These are phyloP conservation scores for Icerya purchasi DNA, from an alignment of 2,888 invertebrate species.

Conservation along the genomic window DNA sequence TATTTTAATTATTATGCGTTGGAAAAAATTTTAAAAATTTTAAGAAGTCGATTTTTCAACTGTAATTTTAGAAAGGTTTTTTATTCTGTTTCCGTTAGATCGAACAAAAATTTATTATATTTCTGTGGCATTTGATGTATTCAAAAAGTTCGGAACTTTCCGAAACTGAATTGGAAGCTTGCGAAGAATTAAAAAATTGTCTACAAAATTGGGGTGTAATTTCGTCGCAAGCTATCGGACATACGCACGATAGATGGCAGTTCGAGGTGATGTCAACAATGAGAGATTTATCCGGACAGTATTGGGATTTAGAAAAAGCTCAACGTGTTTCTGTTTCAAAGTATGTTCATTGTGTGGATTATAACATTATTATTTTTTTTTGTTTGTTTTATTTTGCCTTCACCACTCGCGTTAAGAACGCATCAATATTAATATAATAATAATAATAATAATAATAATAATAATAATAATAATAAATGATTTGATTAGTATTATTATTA, in stretches of 20 bases:
- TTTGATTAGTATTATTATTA: too few species aligned
- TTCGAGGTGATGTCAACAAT: conserved; percentile 21
- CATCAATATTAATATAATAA: too few species aligned
- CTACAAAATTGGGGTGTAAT: conserved; percentile 26
- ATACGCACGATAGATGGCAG: conserved; percentile 24
- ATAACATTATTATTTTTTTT: too few species aligned
- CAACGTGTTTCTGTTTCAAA: conserved; percentile 10
- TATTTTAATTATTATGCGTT: too few species aligned
- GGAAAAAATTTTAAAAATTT: too few species aligned
- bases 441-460: too few species aligned
- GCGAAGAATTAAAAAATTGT: conserved; percentile 26
- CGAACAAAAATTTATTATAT: conserved; percentile 28
- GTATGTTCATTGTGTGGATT: too few species aligned
- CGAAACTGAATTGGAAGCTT: conserved; percentile 25
- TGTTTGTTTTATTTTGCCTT: neutral
- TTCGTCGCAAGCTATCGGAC: conserved; percentile 23
- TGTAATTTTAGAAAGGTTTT: too few species aligned
- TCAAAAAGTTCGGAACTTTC: conserved; percentile 23
- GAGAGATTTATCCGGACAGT: conserved; percentile 13
- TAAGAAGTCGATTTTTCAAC: too few species aligned
- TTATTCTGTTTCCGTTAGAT: too few species aligned
- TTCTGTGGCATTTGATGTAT: conserved; percentile 28
- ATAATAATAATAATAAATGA: too few species aligned
- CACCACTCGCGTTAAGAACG: neutral
- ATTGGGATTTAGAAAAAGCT: conserved; percentile 13